Evolutionary conservation across 2,888 invertebrate genomes (phyloP), one percentile per base, ranked within the genome.

Genomic region (Tyria jacobaeae): DNA sequence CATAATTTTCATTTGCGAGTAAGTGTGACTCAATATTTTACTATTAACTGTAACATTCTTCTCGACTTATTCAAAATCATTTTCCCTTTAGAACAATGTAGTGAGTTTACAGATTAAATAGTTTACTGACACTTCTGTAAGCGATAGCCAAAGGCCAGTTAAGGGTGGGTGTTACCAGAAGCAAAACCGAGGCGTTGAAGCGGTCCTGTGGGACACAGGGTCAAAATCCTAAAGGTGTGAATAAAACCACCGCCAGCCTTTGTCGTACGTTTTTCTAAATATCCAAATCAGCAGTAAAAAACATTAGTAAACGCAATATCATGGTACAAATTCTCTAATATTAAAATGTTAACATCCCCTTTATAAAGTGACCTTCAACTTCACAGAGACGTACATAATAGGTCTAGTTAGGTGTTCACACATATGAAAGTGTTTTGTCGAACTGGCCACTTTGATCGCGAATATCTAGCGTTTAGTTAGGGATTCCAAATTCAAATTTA

Each of bases 1-100:
- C 37, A 54, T 54, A 31, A 17, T 64, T 21, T 44, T 34, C 34
- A 48, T 34, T 47, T 24, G n/a, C 34, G 56, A 27, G 49, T 24
- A 41, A 21, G 27, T 54, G n/a, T 57, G 49, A 57, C 55, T 55
- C 55, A 44, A 53, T 51, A 34, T 35, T 24, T 3, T 35, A 51
- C 35, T 35, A 51, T 51, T 51, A 35, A 44, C 12, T 44, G 44
- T 21, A 21, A 21, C 44, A 44, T 41, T 41, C 7, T 44, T 44
- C 44, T 44, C 21, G 17, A 4, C 21, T 5, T 44, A 44, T 44
- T 44, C 21, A 44, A 21, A 44, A 44, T 44, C 10, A 44, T 44
- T 44, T 44, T 12, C 17, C 5, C 21, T 44, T 44, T 31, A 31
- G 7, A 6, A 17, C 17, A 44, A 44, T 21, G 44, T 44, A 44